These are phyloP conservation scores for Paradisaea rubra DNA, from an alignment of 2,113 vertebrate species.

Conservation along the genomic window DNA sequence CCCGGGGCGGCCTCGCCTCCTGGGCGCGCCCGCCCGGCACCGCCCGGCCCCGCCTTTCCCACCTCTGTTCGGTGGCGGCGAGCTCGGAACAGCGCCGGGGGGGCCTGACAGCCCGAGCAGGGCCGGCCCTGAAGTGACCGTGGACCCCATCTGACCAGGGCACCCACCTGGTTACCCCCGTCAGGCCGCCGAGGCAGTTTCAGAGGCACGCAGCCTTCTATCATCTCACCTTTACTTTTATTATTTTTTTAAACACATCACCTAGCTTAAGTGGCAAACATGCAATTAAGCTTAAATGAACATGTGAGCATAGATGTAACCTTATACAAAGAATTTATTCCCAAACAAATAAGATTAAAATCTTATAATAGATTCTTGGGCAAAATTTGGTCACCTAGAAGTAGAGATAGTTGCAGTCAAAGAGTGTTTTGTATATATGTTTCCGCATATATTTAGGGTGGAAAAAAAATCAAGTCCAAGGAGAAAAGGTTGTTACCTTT, in stretches of 20 bases:
- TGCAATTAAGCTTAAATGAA: neutral
- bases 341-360: neutral
- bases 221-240: rapidly evolving
- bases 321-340: neutral
- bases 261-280: neutral
- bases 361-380: rapidly evolving
- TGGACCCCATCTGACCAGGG: neutral
- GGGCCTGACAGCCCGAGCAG: rapidly evolving
- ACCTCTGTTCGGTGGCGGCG: rapidly evolving
- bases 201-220: rapidly evolving
- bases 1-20: neutral
- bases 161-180: neutral
- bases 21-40: no score
- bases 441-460: neutral
- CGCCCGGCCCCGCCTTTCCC: no score
- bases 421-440: neutral
- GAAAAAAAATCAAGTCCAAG: neutral
- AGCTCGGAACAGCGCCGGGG: no score
- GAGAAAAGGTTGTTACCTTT: neutral
- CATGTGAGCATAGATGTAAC: rapidly evolving
- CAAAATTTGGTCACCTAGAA: neutral
- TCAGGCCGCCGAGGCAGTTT: neutral
- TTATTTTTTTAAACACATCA: neutral
- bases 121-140: neutral
- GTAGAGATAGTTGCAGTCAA: neutral